phyloP scores from a whole-genome alignment of 2,113 vertebrate genomes.

The Oophaga pumilio region DNA sequence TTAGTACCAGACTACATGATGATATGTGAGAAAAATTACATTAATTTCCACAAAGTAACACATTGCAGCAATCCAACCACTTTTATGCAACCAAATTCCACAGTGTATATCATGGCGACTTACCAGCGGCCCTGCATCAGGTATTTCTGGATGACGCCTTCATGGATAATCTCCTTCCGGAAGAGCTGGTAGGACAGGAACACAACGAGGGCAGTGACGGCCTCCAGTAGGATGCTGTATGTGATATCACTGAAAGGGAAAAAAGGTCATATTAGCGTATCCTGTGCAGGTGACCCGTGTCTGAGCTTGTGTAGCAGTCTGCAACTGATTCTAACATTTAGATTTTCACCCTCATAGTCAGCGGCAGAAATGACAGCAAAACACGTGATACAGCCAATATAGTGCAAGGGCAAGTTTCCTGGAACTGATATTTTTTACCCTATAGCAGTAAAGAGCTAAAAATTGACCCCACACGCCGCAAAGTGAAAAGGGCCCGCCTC shows the following conservation, averaged over 20 bases:
- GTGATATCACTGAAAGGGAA: slow-evolving; percentile 85
- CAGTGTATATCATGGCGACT: slow-evolving; percentile 59
- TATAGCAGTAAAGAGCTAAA: no score
- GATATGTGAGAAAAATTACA: not conserved
- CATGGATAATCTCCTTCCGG: slow-evolving; percentile 89
- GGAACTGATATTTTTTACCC: no score
- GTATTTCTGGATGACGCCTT: slow-evolving; percentile 85
- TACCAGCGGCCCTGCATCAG: slow-evolving; percentile 92
- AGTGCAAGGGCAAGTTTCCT: no score
- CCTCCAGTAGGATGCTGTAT: slow-evolving; percentile 93
- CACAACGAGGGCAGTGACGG: slow-evolving; percentile 88
- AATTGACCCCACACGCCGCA: no score
- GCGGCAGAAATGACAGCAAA: not conserved
- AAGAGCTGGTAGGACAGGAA: slow-evolving; percentile 96
- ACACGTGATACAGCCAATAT: not conserved
- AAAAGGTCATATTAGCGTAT: not conserved
- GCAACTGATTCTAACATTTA: no score
- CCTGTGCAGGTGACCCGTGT: no score
- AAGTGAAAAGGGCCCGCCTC: no score
- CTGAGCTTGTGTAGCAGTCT: no score
- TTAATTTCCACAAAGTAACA: not conserved
- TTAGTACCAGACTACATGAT: no score
- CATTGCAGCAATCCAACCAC: not conserved
- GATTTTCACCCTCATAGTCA: no score
- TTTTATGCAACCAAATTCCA: not conserved